Percentiles rank a stretch among this genome's conserved stretches.
phyloP scores from a whole-genome alignment of 2,113 vertebrate species.

The Cyanoramphus novaezelandiae region DNA sequence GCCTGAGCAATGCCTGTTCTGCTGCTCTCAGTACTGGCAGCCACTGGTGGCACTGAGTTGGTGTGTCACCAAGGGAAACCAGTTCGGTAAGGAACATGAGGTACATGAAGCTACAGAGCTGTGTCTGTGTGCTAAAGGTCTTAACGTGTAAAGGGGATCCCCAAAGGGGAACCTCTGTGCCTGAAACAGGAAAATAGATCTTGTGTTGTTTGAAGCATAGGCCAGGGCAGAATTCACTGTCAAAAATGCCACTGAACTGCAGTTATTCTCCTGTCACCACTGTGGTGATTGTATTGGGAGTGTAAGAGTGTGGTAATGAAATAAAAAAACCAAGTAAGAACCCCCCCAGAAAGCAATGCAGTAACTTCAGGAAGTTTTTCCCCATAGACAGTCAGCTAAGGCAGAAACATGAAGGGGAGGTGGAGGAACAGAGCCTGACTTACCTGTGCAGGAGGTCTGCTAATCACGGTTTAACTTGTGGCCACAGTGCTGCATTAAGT shows the following conservation, averaged over 20 bases:
- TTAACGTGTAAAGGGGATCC: background rate
- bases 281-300: background rate
- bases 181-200: background rate
- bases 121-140: background rate
- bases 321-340: background rate
- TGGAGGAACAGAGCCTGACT: background rate
- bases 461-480: accelerated
- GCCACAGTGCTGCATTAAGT: background rate
- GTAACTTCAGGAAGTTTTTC: background rate
- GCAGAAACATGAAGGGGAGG: background rate
- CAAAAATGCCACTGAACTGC: background rate
- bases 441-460: background rate
- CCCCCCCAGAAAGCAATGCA: background rate
- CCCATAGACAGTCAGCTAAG: background rate
- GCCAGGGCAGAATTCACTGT: accelerated
- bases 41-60: accelerated
- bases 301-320: accelerated
- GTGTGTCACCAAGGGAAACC: background rate
- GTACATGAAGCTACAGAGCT: background rate
- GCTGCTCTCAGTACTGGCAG: background rate
- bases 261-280: background rate
- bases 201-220: background rate
- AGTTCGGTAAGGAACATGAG: background rate
- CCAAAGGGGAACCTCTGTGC: background rate
- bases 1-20: background rate